phyloP scores from a whole-genome alignment of 2,888 invertebrate species.

The Leuctra nigra region DNA sequence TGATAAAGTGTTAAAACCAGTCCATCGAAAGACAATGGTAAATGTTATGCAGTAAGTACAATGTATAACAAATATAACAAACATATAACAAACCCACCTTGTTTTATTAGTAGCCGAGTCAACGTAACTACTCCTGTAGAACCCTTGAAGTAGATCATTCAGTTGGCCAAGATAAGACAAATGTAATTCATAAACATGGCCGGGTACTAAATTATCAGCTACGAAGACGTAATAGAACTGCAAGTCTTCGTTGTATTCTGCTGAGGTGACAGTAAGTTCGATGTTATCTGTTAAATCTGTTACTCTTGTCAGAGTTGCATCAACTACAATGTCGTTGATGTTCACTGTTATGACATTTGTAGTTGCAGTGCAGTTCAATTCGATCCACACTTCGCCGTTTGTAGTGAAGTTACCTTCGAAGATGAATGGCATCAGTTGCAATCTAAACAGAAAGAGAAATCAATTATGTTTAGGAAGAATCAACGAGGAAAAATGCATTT shows the following conservation, averaged over 20 bases:
- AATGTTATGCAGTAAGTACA: too few relatives aligned
- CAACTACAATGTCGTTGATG: constrained; percentile 19
- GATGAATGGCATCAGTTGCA: constrained; percentile 37
- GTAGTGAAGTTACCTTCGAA: constrained; percentile 41
- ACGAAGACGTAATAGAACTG: constrained; percentile 38
- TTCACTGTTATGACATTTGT: constrained; percentile 39
- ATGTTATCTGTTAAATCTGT: not conserved
- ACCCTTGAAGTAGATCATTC: constrained; percentile 41
- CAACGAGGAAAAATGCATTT: too few relatives aligned
- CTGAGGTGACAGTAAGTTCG: not conserved
- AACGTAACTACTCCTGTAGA: constrained; percentile 49
- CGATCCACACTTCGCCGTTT: constrained; percentile 41
- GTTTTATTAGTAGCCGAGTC: constrained; percentile 32
- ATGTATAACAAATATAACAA: too few relatives aligned
- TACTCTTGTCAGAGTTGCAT: not conserved
- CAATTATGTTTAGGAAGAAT: not conserved
- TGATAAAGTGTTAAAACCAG: too few relatives aligned
- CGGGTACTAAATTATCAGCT: constrained; percentile 32
- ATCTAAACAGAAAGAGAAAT: not conserved
- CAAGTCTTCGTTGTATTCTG: not conserved
- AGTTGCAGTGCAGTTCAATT: constrained; percentile 36
- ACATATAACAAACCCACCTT: too few relatives aligned
- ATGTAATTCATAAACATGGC: constrained; percentile 36
- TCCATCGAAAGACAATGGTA: too few relatives aligned
- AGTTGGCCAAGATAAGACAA: constrained; percentile 39